Evolutionary conservation across 2,888 invertebrate species (phyloP), one percentile per base, ranked within the genome.

Genomic region (Melieria crassipennis): DNA sequence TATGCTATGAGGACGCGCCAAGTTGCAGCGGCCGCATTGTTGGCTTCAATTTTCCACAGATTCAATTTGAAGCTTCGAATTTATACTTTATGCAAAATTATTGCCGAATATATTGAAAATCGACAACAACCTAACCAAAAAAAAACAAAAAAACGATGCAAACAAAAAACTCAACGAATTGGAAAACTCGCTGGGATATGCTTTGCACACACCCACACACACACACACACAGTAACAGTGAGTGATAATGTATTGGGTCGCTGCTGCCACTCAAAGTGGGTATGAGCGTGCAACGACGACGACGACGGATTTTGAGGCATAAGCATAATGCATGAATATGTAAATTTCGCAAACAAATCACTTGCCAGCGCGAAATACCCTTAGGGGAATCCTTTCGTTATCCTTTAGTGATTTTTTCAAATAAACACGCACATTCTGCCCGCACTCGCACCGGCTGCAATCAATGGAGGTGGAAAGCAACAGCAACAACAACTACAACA

Each of bases 341-440:
- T 80, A 84, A 83, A 84, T 84, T 30, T 84, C 77, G 79, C 80
- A 80, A 81, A 83, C 81, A 84, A 84, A 84, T 84, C 83, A 83
- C 83, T 82, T 80, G 65, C 10, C 70, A 69, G 67, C 71, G 76
- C 73, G 73, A 77, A 75, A 75, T 77, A 75, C 71, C 75, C 75
- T 76, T 76, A 57, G 65, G 75, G 75, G 74, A 75, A 63, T 57
- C 71, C 67, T 70, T 67, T 5, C 70, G 63, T 63, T 67, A 71
- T 67, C 58, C 71, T 71, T 67, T 71, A 56, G 71, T 58, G 70
- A 70, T 64, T 70, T 70, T 70, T 45, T 58, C 65, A 70, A 65
- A 47, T 42, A 69, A 63, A 46, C 48, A 63, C 45, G 46, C n/a
- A 45, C 43, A 52, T 30, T 7, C 58, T 42, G 13, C 3, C 9